Percentiles rank a stretch among this genome's conserved stretches.
phyloP scores from a whole-genome alignment of 2,113 vertebrate genomes.

The Corythaixoides concolor region DNA sequence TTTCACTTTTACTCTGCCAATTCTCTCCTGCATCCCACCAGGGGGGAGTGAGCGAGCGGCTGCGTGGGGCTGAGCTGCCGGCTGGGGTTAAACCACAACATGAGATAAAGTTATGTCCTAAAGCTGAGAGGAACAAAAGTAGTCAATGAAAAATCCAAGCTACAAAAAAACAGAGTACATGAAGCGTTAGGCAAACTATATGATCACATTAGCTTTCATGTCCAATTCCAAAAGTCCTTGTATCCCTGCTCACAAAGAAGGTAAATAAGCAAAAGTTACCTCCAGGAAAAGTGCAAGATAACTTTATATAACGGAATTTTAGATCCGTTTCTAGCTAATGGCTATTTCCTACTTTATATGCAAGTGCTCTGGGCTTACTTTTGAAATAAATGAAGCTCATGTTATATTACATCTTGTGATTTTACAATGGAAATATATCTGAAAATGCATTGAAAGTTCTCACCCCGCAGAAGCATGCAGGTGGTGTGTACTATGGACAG shows the following conservation, averaged over 20 bases:
- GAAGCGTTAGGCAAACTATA: background rate
- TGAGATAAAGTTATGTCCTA: background rate
- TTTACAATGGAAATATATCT: background rate
- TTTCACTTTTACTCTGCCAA: too few species aligned
- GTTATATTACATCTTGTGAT: background rate
- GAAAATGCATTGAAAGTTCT: background rate
- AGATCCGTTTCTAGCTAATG: background rate
- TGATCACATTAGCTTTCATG: background rate
- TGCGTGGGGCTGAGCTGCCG: too few species aligned
- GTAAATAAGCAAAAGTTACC: background rate
- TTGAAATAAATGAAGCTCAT: background rate
- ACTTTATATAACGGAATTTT: background rate
- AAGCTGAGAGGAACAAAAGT: background rate
- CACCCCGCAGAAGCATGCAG: background rate
- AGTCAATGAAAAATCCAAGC: background rate
- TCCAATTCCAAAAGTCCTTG: background rate
- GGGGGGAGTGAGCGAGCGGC: too few species aligned
- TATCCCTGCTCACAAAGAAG: background rate
- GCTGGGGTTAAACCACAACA: too few species aligned
- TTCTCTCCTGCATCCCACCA: too few species aligned
- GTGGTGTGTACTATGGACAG: background rate
- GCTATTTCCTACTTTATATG: background rate
- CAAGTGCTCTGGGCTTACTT: background rate
- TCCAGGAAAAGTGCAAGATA: background rate
- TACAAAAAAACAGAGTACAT: background rate